Evolutionary conservation across 2,113 vertebrate genomes (phyloP).

Genomic region (Martes martes): DNA sequence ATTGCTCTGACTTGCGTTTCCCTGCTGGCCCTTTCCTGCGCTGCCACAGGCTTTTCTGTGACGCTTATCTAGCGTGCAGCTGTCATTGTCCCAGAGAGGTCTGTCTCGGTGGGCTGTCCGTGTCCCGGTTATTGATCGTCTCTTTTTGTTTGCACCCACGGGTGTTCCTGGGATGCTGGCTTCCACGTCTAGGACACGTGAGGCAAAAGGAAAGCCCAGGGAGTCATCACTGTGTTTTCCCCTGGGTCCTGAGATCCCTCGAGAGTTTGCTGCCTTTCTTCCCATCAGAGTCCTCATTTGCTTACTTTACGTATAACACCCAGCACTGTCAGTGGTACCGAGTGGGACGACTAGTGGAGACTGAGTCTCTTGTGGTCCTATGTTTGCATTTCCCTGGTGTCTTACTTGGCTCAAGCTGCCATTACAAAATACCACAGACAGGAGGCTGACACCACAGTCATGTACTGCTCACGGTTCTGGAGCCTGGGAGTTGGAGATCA

Average conservation of each 20-base stretch:
- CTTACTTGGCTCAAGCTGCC: not conserved
- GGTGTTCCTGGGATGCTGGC: not conserved
- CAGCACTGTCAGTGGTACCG: too few species aligned
- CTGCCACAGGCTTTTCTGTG: not conserved
- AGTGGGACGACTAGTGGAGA: not conserved
- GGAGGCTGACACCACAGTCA: not conserved
- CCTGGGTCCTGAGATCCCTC: not conserved
- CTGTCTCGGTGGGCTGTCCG: accelerated
- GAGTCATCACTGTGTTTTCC: not conserved
- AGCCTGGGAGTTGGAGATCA: not conserved
- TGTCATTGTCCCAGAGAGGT: not conserved
- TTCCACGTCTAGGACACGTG: not conserved
- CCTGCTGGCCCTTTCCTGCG: not conserved
- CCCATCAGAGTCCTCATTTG: not conserved
- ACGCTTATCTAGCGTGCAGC: not conserved
- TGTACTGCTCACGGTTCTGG: not conserved
- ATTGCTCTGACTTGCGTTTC: not conserved
- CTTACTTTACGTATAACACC: accelerated
- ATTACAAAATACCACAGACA: not conserved
- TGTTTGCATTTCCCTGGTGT: not conserved
- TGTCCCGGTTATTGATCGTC: not conserved
- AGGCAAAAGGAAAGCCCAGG: not conserved
- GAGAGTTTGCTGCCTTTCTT: not conserved
- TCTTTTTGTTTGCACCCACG: not conserved
- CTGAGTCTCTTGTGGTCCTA: not conserved